Evolutionary conservation across 2,797 vertebrate species (phyloP), one percentile per base, ranked within the genome.

Genomic region (Dromococcyx pavoninus): DNA sequence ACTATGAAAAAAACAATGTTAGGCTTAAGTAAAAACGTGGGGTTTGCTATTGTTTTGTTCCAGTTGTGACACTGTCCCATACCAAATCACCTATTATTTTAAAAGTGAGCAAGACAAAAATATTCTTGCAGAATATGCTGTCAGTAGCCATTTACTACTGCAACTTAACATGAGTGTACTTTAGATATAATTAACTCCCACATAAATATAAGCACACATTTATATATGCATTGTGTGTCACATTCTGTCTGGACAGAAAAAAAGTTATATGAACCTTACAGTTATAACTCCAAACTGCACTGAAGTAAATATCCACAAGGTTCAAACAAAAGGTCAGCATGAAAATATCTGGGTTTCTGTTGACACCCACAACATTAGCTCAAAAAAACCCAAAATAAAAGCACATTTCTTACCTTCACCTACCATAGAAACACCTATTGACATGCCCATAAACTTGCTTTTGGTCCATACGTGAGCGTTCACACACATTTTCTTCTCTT

Each of bases 381-480:
- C 3, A 56, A 76, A 82, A 77, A 56, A 86, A 39, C 1, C 15
- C 14, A n/a, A 77, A 88, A 91, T 39, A 91, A 94, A 96, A 85
- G 33, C 23, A 18, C 24, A 18, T 80, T 82, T 95, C 98, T 98
- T 98, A 99, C 99, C 99, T 98, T 99, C 99, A 74, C 99, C 99
- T 50, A 99, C 98, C 99, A 99, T 99, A 72, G 99, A 99, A 96
- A 99, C 99, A 56, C 99, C 99, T 96, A 99, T 98, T 15, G 99
- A 99, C 99, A 99, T 99, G 81, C 99, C 99, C 99, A 99, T 98
- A 97, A 99, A 99, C 98, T 99, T 99, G 99, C 99, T 99, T 96
- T 99, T 99, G 97, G 99, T 99, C 99, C 99, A 99, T 4, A 99
- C 97, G 1, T 99, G 98, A 57, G 98, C 97, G 58, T 98, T 99